phyloP scores from a whole-genome alignment of 2,888 invertebrate species.

The Liodrosophila aerea region DNA sequence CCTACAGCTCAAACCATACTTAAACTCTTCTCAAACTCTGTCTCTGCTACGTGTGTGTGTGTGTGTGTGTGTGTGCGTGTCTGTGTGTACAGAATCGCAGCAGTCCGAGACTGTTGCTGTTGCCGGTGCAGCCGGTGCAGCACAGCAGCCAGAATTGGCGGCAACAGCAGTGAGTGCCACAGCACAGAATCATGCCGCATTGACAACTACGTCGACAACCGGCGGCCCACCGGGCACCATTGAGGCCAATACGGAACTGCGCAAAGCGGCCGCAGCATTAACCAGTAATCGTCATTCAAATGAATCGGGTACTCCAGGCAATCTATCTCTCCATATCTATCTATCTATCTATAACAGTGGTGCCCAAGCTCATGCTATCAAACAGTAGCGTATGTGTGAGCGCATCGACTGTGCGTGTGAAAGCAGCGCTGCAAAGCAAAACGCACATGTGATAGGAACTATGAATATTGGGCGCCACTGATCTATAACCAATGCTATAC shows the following conservation, averaged over 20 bases:
- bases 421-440: too few relatives aligned
- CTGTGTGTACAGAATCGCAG: conserved; percentile 16
- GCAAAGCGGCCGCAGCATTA: conserved; percentile 66
- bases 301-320: conserved; percentile 80
- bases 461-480: too few relatives aligned
- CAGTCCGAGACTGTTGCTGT: conserved; percentile 28
- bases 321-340: background rate
- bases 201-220: background rate
- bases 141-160: conserved; percentile 10
- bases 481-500: too few relatives aligned
- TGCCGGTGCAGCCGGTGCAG: conserved; percentile 6
- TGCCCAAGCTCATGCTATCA: too few relatives aligned
- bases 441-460: too few relatives aligned
- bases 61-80: too few relatives aligned
- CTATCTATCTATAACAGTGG: conserved; percentile 8
- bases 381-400: too few relatives aligned
- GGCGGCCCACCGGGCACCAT: conserved; percentile 3
- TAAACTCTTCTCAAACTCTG: conserved; percentile 1
- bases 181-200: background rate
- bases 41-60: conserved; percentile 5
- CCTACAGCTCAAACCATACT: background rate
- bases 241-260: conserved; percentile 77
- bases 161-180: background rate
- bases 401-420: too few relatives aligned
- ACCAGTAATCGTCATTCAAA: conserved; percentile 82